These are phyloP conservation scores for Agrotis exclamationis DNA, from an alignment of 2,888 invertebrate species.

Conservation along the genomic window DNA sequence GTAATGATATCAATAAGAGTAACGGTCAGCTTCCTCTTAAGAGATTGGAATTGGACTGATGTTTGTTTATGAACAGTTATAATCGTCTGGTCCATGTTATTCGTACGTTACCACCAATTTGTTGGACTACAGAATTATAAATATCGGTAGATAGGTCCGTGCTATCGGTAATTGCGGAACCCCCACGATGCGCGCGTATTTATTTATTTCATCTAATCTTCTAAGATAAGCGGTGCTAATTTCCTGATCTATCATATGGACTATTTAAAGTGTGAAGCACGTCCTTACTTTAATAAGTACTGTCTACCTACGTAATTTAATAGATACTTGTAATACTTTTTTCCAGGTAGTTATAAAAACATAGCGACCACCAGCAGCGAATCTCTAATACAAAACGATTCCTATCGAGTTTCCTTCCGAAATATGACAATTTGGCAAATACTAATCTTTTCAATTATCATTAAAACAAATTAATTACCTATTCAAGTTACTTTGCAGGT, in stretches of 20 bases:
- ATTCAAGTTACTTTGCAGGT: no score
- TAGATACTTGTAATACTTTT: background rate
- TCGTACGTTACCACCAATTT: constrained; percentile 42
- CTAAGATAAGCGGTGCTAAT: constrained; percentile 3
- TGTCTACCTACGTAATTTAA: background rate
- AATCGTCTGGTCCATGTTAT: constrained; percentile 31
- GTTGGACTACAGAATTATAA: constrained; percentile 22
- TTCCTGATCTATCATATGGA: background rate
- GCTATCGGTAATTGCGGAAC: constrained; percentile 13
- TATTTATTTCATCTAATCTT: constrained; percentile 26
- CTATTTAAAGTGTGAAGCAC: background rate
- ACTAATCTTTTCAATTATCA: no score
- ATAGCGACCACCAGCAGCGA: background rate
- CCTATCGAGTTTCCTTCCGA: no score
- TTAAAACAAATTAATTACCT: no score
- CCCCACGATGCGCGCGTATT: constrained; percentile 1
- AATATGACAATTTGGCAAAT: no score
- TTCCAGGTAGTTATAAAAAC: background rate
- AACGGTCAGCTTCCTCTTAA: constrained; percentile 55
- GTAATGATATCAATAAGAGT: constrained; percentile 48
- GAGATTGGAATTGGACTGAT: constrained; percentile 29
- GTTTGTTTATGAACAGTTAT: constrained; percentile 47
- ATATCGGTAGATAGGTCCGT: background rate
- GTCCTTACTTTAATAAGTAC: background rate
- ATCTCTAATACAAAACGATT: no score